These are phyloP conservation scores for Neuroscelio doddi DNA, from an alignment of 2,888 invertebrate genomes.

Conservation along the genomic window DNA sequence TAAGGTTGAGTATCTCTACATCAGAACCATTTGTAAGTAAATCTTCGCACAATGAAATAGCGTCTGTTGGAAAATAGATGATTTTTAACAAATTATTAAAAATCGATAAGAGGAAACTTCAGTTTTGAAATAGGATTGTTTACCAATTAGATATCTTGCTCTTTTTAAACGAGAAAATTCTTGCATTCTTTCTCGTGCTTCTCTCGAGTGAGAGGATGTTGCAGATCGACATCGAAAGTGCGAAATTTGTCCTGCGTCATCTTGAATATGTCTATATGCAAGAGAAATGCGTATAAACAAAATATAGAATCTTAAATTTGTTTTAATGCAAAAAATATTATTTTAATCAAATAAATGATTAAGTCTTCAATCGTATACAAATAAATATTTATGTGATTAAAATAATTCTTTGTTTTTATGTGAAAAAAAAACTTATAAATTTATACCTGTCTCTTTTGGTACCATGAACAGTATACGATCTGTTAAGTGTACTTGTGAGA, in stretches of 20 bases:
- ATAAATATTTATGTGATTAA: no score
- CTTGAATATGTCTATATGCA: constrained; percentile 51
- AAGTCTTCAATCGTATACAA: no score
- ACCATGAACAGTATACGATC: constrained; percentile 37
- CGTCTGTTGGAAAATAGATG: constrained; percentile 56
- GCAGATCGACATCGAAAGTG: constrained; percentile 47
- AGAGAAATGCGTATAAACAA: constrained; percentile 19
- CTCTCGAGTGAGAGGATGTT: constrained; percentile 56
- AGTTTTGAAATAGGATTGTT: no score
- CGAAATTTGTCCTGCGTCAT: constrained; percentile 15
- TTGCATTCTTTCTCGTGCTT: constrained; percentile 63
- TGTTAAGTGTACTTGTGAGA: constrained; percentile 21
- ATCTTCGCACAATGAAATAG: constrained; percentile 69
- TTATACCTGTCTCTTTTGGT: constrained; percentile 24
- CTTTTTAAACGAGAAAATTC: constrained; percentile 62
- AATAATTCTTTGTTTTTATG: not conserved
- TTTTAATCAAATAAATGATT: not conserved
- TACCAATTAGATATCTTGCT: constrained; percentile 59
- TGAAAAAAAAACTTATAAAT: not conserved
- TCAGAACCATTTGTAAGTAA: constrained; percentile 79
- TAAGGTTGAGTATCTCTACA: constrained; percentile 81
- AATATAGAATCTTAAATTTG: not conserved
- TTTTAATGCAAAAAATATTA: not conserved
- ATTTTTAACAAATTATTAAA: no score
- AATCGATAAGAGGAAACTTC: no score